A percentile compares a stretch with the other conserved stretches of the same genome.
phyloP scores from a whole-genome alignment of 2,888 invertebrate genomes.

The Spatulosminthurus flaviceps region DNA sequence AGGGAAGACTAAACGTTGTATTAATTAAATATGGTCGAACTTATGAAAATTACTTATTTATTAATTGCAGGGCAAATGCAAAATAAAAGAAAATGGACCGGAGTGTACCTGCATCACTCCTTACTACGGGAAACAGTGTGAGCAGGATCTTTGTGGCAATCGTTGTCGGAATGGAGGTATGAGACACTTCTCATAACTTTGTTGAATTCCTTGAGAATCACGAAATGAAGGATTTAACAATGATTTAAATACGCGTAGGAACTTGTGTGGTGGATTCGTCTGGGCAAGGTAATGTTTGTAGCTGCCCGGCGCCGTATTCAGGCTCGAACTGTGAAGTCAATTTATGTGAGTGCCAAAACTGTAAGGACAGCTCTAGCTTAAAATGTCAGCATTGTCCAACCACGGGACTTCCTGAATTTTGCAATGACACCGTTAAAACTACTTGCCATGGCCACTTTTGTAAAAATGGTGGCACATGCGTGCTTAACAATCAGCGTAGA shows the following conservation, averaged over 20 bases:
- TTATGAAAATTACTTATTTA: constrained; percentile 35
- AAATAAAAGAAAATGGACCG: constrained; percentile 65
- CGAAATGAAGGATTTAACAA: too few species aligned
- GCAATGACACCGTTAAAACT: constrained; percentile 48
- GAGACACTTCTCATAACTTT: constrained; percentile 26
- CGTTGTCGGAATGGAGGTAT: constrained; percentile 73
- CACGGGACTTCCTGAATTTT: constrained; percentile 41
- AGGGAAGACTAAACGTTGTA: too few species aligned
- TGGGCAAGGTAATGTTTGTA: constrained; percentile 66
- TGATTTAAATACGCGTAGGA: too few species aligned
- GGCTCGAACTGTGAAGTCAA: constrained; percentile 70
- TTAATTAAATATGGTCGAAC: too few species aligned
- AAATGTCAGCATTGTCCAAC: constrained; percentile 62
- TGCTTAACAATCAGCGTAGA: constrained; percentile 67
- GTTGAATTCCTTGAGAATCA: too few species aligned
- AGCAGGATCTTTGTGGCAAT: constrained; percentile 71
- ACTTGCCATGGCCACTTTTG: constrained; percentile 68
- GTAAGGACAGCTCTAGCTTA: constrained; percentile 58
- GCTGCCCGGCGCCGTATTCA: constrained; percentile 67
- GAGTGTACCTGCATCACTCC: constrained; percentile 69
- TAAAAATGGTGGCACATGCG: constrained; percentile 71
- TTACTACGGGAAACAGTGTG: constrained; percentile 72
- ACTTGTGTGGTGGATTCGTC: constrained; percentile 44
- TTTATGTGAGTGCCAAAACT: constrained; percentile 67
- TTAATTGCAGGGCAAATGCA: constrained; percentile 67